Conservation (phyloP, 2,797 vertebrate species). For the Diplodus puntazzo region DNA sequence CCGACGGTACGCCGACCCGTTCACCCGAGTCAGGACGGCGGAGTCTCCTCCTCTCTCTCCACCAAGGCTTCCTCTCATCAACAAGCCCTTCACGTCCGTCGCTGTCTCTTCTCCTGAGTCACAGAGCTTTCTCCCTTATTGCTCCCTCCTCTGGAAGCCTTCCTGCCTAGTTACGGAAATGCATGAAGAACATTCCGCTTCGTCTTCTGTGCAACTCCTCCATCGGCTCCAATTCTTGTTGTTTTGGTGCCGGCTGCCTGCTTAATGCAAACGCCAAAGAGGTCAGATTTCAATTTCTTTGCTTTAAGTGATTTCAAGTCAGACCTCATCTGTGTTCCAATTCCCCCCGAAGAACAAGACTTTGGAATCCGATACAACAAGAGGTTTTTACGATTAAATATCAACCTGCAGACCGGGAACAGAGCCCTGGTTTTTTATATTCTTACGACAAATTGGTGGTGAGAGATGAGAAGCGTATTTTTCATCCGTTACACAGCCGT, state of each 20-base stretch:
- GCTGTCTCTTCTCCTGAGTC: constrained; percentile 27
- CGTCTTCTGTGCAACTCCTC: not conserved
- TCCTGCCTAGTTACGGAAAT: constrained; percentile 31
- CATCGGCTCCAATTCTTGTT: constrained; percentile 7
- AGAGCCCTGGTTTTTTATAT: not conserved
- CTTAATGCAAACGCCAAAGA: constrained; percentile 33
- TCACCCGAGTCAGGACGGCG: constrained; percentile 9
- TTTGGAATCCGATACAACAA: not conserved
- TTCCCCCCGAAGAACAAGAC: not conserved
- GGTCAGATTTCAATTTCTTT: constrained; percentile 4
- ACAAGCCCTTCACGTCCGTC: constrained; percentile 36
- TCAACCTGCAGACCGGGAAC: constrained; percentile 8
- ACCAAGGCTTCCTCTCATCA: constrained; percentile 38
- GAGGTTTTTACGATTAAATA: not conserved
- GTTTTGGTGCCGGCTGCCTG: not conserved
- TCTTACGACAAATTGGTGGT: constrained; percentile 17
- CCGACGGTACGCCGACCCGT: constrained; percentile 15
- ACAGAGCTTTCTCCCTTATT: constrained; percentile 21
- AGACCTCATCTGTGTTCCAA: constrained; percentile 4
- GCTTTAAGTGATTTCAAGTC: not conserved
- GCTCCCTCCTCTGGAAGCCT: constrained; percentile 23
- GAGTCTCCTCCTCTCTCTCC: constrained; percentile 22
- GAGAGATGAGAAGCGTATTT: constrained; percentile 21
- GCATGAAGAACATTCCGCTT: constrained; percentile 27
- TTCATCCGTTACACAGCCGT: not conserved